These are phyloP conservation scores for Drosophila tsacasi DNA, from an alignment of 1,140 invertebrate species.

Conservation along the genomic window DNA sequence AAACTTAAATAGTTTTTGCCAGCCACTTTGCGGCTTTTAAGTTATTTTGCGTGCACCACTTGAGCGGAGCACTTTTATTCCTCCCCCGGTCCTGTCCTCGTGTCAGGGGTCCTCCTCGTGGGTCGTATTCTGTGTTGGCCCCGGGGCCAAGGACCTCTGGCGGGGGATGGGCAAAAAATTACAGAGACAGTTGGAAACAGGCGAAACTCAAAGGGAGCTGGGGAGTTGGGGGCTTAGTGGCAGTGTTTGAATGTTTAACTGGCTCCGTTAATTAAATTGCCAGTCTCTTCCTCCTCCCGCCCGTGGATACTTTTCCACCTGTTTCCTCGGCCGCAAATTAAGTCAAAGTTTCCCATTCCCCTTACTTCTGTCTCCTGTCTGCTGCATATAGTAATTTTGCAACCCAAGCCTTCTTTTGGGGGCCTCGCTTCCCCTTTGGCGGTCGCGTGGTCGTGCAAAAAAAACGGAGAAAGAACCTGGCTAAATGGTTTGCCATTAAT, in stretches of 20 bases:
- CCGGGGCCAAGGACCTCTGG: constrained; percentile 37
- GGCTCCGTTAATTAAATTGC: constrained; percentile 60
- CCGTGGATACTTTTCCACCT: constrained; percentile 33
- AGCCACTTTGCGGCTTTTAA: constrained; percentile 82
- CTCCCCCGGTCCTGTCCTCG: not conserved
- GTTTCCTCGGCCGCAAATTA: constrained; percentile 46
- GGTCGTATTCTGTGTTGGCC: constrained; percentile 12
- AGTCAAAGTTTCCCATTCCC: constrained; percentile 46
- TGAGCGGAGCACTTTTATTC: constrained; percentile 57
- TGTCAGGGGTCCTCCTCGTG: constrained; percentile 19
- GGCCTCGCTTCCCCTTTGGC: constrained; percentile 63
- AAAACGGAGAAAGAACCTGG: constrained; percentile 28
- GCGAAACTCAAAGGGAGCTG: constrained; percentile 11
- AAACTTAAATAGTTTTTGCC: constrained; percentile 81
- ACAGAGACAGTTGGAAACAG: constrained; percentile 27
- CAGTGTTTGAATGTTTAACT: constrained; percentile 54
- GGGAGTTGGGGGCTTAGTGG: constrained; percentile 19
- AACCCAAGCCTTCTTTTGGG: constrained; percentile 40
- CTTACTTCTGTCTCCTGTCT: constrained; percentile 14
- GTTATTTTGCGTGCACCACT: constrained; percentile 80
- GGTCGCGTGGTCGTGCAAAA: constrained; percentile 31
- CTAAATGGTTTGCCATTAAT: constrained; percentile 79
- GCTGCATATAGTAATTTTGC: constrained; percentile 63
- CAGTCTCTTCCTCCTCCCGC: constrained; percentile 17
- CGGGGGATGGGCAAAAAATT: constrained; percentile 1